Base-by-base conservation (phyloP, 37 sponge, comb jelly and placozoan species). In the Beroe forskalii region DNA sequence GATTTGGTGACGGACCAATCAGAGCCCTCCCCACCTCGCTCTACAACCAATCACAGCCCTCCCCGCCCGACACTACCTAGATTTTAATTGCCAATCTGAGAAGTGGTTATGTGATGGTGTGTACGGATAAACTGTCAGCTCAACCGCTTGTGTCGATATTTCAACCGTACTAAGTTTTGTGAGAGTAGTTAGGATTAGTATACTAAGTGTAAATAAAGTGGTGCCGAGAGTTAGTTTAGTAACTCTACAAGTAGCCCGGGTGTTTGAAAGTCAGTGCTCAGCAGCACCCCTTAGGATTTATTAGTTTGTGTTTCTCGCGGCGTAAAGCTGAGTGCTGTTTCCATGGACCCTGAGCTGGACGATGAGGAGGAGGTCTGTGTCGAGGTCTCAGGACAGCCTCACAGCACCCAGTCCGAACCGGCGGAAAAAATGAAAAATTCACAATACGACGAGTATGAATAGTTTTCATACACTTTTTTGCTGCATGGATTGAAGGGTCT, bases 391-490 rank as follows among this genome's bases (percentile, higher is more conserved):
- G 86, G 86, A 23, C 86, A 80, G 30, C 86, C 86, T 25, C 28
- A 41, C 1, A 48, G 20, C 25, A n/a, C 30, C 3, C 30, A 22
- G n/a, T 9, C 40, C 40, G 48, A 80, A n/a, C 86, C 86, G 25
- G 31, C 30, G 4, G 86, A 80, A 25, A 80, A 80, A 44, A 38
- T 43, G 6, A 80, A 80, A 44, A 80, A n/a, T 43, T 35, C 86
- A 14, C 86, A 80, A 80, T 80, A 80, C 35, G 86, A 80, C 55
- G 86, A 80, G 86, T 80, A 80, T 0, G 72, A 23, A 64, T 22
- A 27, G 38, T 28, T 63, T 30, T 63, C n/a, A 23, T 63, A 8
- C 25, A 28, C 66, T 63, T 20, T 17, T 55, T 55, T 55, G 60
- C 60, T 17, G 60, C 17, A 20, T 55, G 60, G 9, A 17, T 55